These are phyloP conservation scores for Monopterus albus DNA, from an alignment of 2,113 vertebrate genomes.

Conservation along the genomic window DNA sequence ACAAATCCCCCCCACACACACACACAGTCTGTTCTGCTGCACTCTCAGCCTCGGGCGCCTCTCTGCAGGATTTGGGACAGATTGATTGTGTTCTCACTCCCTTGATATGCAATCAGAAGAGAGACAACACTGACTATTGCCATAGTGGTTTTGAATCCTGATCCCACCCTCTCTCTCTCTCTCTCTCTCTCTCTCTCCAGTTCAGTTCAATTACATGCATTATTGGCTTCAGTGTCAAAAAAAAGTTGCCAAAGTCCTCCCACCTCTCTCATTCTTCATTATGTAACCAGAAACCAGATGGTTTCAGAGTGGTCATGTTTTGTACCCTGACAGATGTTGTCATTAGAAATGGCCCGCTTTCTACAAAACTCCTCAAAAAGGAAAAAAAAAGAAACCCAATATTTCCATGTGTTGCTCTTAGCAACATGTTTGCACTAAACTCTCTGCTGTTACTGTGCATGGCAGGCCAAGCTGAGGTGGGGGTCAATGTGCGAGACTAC, in stretches of 20 bases:
- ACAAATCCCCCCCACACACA: background rate
- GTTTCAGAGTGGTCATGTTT: conserved; percentile 34
- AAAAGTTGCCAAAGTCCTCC: conserved; percentile 16
- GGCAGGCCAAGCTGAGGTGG: conserved; percentile 62
- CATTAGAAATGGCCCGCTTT: conserved; percentile 34
- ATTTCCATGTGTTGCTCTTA: conserved; percentile 33
- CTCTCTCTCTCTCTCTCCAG: background rate
- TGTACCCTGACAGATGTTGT: conserved; percentile 40
- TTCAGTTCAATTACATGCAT: conserved; percentile 35
- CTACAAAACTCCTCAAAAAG: background rate
- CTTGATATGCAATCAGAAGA: conserved; percentile 41
- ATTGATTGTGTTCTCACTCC: conserved; percentile 51
- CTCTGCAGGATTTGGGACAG: conserved; percentile 46
- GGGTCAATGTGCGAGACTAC: conserved; percentile 63
- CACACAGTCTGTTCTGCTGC: conserved; percentile 3
- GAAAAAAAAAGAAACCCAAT: background rate
- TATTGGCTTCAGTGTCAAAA: conserved; percentile 19
- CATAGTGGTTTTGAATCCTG: conserved; percentile 19
- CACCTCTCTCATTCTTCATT: background rate
- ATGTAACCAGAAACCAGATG: conserved; percentile 14
- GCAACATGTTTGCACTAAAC: conserved; percentile 66
- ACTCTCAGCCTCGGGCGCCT: conserved; percentile 20
- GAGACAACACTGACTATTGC: conserved; percentile 23
- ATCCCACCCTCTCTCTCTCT: background rate
- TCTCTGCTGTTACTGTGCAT: conserved; percentile 59